These are phyloP conservation scores for Salminus brasiliensis DNA, from an alignment of 2,113 vertebrate genomes.

Conservation along the genomic window DNA sequence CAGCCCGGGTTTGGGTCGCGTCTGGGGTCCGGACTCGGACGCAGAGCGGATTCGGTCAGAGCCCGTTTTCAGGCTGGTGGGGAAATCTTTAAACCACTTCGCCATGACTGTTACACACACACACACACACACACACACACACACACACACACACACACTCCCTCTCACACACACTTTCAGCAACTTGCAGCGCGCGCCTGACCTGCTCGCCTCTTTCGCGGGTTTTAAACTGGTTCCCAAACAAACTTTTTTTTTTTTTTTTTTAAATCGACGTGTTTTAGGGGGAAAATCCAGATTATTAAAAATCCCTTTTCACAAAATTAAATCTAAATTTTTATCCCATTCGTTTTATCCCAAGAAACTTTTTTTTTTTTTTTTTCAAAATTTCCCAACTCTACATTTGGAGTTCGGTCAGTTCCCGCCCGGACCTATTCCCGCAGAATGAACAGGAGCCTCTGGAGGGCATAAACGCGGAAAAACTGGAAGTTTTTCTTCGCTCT, in stretches of 20 bases:
- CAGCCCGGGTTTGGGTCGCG: conserved; percentile 74
- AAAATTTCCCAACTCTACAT: conserved; percentile 46
- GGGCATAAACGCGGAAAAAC: conserved; percentile 77
- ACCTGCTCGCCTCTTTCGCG: neutral
- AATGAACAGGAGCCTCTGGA: conserved; percentile 77
- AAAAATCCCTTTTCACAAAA: conserved; percentile 7
- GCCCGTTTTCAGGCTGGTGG: conserved; percentile 86
- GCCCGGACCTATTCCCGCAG: conserved; percentile 73
- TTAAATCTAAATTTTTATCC: conserved; percentile 37
- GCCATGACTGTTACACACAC: conserved; percentile 78
- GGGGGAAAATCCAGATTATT: conserved; percentile 38
- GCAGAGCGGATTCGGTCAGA: conserved; percentile 81
- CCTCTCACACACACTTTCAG: too few relatives aligned
- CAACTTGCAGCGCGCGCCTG: neutral
- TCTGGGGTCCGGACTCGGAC: conserved; percentile 77
- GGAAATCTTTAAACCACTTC: conserved; percentile 95
- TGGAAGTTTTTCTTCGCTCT: conserved; percentile 77
- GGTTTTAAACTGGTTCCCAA: too few relatives aligned
- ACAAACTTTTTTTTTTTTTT: too few relatives aligned
- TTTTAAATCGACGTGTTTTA: too few relatives aligned
- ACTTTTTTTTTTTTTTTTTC: conserved; percentile 42
- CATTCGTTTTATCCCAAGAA: conserved; percentile 43
- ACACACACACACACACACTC: too few relatives aligned
- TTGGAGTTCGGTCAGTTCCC: neutral
- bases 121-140: too few relatives aligned